Conservation (phyloP, 2,113 vertebrate species). For the Polypterus senegalus region DNA sequence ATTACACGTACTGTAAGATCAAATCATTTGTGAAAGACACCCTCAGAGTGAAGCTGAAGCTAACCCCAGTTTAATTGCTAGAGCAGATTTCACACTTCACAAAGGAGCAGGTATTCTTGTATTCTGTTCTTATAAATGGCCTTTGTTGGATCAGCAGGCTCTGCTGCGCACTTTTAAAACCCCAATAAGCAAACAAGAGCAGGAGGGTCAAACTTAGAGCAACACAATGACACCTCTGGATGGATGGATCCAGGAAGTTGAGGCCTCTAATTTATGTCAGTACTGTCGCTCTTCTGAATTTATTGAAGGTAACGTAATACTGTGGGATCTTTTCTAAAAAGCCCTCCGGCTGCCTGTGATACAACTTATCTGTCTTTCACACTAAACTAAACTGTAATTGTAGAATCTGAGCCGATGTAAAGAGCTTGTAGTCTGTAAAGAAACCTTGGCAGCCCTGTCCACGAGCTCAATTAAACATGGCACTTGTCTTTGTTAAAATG, state of each 20-base stretch:
- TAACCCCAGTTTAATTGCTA: too few species aligned
- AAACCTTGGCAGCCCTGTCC: slow-evolving; percentile 7
- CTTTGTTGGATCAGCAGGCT: too few species aligned
- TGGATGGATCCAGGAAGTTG: slow-evolving; percentile 18
- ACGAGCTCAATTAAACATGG: too few species aligned
- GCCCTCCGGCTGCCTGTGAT: slow-evolving; percentile 28
- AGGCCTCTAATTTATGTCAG: slow-evolving; percentile 36
- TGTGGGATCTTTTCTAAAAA: slow-evolving; percentile 32
- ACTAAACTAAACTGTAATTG: slow-evolving; percentile 33
- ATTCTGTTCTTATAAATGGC: too few species aligned
- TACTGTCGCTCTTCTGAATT: slow-evolving; percentile 29
- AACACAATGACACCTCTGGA: slow-evolving; percentile 30
- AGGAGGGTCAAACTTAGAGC: background rate
- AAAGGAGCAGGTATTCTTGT: too few species aligned
- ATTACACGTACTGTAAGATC: too few species aligned
- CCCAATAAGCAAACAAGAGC: too few species aligned
- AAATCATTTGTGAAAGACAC: too few species aligned
- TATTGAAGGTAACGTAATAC: slow-evolving; percentile 34
- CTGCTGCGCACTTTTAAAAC: too few species aligned
- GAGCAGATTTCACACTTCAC: too few species aligned
- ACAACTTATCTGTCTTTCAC: slow-evolving; percentile 36
- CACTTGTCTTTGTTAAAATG: too few species aligned
- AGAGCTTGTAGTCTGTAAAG: slow-evolving; percentile 30
- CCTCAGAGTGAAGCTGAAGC: too few species aligned
- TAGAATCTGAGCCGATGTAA: slow-evolving; percentile 30